Evolutionary conservation across 1,140 invertebrate genomes (phyloP).

Genomic region (Heliconius congener): DNA sequence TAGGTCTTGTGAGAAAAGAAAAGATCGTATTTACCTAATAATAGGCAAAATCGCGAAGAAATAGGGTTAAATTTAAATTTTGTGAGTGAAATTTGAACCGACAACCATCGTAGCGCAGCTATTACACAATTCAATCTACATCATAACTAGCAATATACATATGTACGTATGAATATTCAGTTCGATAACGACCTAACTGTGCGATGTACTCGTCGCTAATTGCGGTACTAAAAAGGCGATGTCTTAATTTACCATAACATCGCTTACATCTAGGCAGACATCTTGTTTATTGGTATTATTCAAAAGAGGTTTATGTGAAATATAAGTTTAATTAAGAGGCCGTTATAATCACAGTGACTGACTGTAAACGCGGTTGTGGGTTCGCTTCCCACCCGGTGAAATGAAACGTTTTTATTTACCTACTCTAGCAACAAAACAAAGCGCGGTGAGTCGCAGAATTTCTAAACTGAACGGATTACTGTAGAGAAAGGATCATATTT

Average conservation of each 20-base stretch:
- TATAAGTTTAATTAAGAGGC: neutral
- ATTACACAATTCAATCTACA: too few relatives aligned
- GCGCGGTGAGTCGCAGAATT: too few relatives aligned
- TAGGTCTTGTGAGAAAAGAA: too few relatives aligned
- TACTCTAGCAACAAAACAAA: too few relatives aligned
- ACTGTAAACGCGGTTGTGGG: neutral
- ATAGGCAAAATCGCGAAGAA: too few relatives aligned
- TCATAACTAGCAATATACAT: neutral
- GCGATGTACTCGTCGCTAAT: neutral
- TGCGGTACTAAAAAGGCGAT: slow-evolving; percentile 9
- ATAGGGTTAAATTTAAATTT: too few relatives aligned
- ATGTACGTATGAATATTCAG: neutral
- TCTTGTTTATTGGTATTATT: slow-evolving; percentile 9
- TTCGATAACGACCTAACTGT: neutral
- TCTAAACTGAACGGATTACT: too few relatives aligned
- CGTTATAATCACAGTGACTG: neutral
- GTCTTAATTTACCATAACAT: neutral
- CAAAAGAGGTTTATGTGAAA: neutral
- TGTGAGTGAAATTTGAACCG: too few relatives aligned
- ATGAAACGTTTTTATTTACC: neutral
- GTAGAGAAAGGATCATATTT: too few relatives aligned
- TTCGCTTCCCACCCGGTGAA: neutral
- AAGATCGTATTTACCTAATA: too few relatives aligned
- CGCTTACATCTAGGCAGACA: neutral
- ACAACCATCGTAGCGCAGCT: neutral